Conservation (phyloP, 2,888 invertebrate genomes). For the Hypolimnas misippus region DNA sequence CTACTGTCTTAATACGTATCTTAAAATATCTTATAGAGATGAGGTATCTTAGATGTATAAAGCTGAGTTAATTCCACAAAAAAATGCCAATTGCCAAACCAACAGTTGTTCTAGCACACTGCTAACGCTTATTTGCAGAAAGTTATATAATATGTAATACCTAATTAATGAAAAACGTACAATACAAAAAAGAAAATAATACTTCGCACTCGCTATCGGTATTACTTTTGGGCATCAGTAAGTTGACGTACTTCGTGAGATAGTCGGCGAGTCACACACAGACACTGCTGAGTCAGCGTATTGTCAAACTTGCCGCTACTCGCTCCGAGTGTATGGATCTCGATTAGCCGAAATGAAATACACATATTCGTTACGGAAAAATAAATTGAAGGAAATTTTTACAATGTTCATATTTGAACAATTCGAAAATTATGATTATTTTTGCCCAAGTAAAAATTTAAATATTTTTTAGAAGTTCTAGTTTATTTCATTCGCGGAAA, state of each 20-base stretch:
- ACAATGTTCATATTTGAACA: not conserved
- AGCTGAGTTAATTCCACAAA: not conserved
- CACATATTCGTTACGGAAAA: not conserved
- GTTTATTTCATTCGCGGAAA: too few relatives aligned
- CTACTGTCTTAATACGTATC: too few relatives aligned
- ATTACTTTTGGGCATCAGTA: conserved; percentile 29
- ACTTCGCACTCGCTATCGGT: conserved; percentile 24
- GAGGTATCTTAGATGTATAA: not conserved
- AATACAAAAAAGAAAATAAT: not conserved
- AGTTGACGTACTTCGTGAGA: conserved; percentile 57
- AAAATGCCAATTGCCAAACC: too few relatives aligned
- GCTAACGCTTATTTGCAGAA: too few relatives aligned
- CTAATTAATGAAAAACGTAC: too few relatives aligned
- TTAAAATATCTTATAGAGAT: too few relatives aligned
- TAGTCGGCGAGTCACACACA: conserved; percentile 62
- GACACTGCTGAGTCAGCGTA: conserved; percentile 67
- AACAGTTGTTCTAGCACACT: too few relatives aligned
- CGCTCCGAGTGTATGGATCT: conserved; percentile 14
- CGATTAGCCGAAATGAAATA: conserved; percentile 9
- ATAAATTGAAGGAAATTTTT: conserved; percentile 2
- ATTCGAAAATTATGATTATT: not conserved
- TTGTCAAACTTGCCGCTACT: conserved; percentile 25
- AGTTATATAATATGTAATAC: too few relatives aligned
- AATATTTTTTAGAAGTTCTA: too few relatives aligned
- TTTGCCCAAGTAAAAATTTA: too few relatives aligned